Conservation (phyloP, 1,140 invertebrate genomes). For the Nomia melanderi region DNA sequence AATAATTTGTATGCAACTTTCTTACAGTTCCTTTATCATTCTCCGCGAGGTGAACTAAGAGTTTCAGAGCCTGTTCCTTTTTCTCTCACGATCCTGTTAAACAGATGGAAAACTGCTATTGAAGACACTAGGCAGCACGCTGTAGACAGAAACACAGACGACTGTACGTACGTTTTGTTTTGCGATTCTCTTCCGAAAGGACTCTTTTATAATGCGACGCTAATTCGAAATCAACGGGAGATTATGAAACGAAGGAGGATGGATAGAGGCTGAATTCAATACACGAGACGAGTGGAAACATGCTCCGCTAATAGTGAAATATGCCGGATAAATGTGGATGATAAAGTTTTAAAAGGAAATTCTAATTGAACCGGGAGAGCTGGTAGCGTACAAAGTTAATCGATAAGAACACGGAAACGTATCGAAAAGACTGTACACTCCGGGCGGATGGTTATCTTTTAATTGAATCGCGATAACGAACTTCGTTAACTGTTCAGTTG, state of each 20-base stretch:
- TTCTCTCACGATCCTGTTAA: conserved; percentile 1
- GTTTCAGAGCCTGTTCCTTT: neutral
- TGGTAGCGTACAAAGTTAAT: neutral
- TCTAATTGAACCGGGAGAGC: neutral
- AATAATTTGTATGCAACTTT: too few species aligned
- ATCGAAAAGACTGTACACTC: neutral
- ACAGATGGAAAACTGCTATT: neutral
- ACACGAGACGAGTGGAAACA: neutral
- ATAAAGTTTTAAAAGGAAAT: conserved; percentile 3
- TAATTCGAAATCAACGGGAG: neutral
- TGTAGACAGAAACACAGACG: neutral
- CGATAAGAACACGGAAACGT: neutral
- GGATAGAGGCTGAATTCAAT: neutral
- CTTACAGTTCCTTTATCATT: too few species aligned
- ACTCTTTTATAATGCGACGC: neutral
- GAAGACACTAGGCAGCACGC: neutral
- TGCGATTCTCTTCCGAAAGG: neutral
- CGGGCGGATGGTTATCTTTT: neutral
- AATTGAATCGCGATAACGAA: neutral
- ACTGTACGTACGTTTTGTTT: neutral
- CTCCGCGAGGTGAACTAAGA: neutral
- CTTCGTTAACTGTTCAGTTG: neutral
- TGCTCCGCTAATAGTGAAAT: neutral
- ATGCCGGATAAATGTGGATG: neutral
- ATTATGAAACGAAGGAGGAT: neutral